Evolutionary conservation across 2,113 vertebrate genomes (phyloP).

Genomic region (Azemiops feae): DNA sequence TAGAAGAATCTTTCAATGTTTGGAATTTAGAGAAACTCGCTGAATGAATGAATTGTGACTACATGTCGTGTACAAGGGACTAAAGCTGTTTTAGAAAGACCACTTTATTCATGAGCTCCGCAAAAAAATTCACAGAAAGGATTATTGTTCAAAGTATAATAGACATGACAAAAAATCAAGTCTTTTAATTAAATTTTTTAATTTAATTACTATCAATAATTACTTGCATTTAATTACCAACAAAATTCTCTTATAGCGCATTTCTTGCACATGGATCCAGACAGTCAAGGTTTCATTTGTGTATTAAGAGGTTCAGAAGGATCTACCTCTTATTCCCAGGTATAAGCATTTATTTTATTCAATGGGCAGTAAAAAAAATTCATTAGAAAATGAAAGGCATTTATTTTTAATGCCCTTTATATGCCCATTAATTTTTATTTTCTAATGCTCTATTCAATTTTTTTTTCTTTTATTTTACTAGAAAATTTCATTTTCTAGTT

Average conservation of each 20-base stretch:
- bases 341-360: neutral
- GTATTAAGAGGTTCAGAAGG: neutral
- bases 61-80: neutral
- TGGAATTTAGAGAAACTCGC: neutral
- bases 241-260: neutral
- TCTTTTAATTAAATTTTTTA: neutral
- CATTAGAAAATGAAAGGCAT: neutral
- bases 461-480: too few species aligned
- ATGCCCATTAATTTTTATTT: neutral
- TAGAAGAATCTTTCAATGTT: neutral
- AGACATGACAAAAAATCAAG: neutral
- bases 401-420: neutral
- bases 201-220: neutral
- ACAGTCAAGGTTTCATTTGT: neutral
- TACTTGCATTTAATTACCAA: neutral
- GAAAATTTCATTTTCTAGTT: neutral
- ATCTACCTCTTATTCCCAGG: neutral
- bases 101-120: neutral
- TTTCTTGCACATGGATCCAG: neutral
- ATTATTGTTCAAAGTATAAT: neutral
- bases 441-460: neutral
- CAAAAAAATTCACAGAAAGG: too few species aligned
- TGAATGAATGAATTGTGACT: neutral
- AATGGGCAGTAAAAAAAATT: neutral
- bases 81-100: neutral